Evolutionary conservation across 2,888 invertebrate species (phyloP).

Genomic region (Drosophila prostipennis): DNA sequence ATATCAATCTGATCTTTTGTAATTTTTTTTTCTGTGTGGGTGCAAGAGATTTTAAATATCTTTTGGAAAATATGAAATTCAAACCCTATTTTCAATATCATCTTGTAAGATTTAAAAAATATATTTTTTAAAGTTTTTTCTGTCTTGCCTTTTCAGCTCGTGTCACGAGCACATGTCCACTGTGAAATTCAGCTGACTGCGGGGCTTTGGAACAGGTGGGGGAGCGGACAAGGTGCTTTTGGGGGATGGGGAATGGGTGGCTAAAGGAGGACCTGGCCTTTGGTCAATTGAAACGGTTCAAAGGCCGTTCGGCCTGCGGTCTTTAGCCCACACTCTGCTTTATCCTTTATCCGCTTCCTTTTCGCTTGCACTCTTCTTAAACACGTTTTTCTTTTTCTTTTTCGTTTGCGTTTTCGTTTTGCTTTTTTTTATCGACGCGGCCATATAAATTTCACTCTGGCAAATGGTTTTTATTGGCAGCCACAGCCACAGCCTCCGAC

Average conservation of each 20-base stretch:
- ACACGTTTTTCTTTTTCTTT: background rate
- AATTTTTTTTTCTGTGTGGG: too few relatives aligned
- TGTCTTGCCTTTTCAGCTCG: background rate
- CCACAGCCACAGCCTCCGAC: slow-evolving; percentile 17
- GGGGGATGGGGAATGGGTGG: background rate
- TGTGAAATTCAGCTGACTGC: background rate
- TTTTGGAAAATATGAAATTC: too few relatives aligned
- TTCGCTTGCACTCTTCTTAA: slow-evolving; percentile 1
- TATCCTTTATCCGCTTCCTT: slow-evolving; percentile 14
- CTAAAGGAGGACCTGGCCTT: slow-evolving; percentile 22
- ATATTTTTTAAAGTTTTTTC: too few relatives aligned
- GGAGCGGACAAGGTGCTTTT: background rate
- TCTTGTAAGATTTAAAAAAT: too few relatives aligned
- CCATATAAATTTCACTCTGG: slow-evolving; percentile 77
- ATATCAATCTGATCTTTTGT: too few relatives aligned
- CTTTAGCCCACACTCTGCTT: slow-evolving; percentile 35
- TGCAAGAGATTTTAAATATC: background rate
- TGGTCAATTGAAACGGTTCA: slow-evolving; percentile 78
- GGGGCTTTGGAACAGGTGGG: background rate
- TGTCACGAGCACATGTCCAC: background rate
- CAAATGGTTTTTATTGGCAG: slow-evolving; percentile 78
- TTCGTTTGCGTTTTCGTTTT: too few relatives aligned
- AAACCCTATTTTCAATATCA: too few relatives aligned
- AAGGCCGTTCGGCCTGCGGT: slow-evolving; percentile 60
- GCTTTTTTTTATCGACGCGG: slow-evolving; percentile 64